Evolutionary conservation across 35 echinoderm and acorn worm genomes (phyloP), one percentile per base, ranked within the genome.

Genomic region (Lytechinus pictus): DNA sequence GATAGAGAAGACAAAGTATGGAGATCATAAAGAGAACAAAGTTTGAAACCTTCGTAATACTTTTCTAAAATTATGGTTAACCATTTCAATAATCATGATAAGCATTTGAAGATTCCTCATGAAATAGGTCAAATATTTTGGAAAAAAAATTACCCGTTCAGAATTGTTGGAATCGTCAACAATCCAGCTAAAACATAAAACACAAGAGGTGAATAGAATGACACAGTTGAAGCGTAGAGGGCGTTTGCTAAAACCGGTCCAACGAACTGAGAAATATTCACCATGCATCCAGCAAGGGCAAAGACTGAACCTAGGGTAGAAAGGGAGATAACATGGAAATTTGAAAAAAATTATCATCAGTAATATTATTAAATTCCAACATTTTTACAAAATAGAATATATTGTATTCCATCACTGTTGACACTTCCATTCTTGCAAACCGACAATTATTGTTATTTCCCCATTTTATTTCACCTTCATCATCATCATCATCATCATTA

Each of bases 141-240:
- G 56, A 10, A 58, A 58, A 13, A 13, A 58, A 58, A 8, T 93
- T 93, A 93, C 92, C 92, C 92, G 27, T 53, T 93, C 12, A 93
- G 52, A 28, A 54, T 28, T 27, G 92, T 57, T 5, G 92, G 92
- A 8, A 57, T 4, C 27, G n/a, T 54, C 53, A 93, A 24, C 7
- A 93, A 10, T 57, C 53, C 92, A 28, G 53, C 92, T 2, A 93
- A 93, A 27, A 93, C 27, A 19, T 57, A 93, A 54, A 93, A 93
- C 4, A 55, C 92, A 6, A 93, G 92, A 54, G 92, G 92, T 3
- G 92, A 33, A 54, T n/a, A 93, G 92, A 57, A 11, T 19, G 92
- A 33, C 53, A 93, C 92, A 3, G 92, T 93, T 10, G 92, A 93
- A 11, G 92, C 27, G 92, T 93, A 93, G 52, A 93, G n/a, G 53